Base-by-base conservation (phyloP, 2,113 vertebrate species). In the Heteronetta atricapilla region DNA sequence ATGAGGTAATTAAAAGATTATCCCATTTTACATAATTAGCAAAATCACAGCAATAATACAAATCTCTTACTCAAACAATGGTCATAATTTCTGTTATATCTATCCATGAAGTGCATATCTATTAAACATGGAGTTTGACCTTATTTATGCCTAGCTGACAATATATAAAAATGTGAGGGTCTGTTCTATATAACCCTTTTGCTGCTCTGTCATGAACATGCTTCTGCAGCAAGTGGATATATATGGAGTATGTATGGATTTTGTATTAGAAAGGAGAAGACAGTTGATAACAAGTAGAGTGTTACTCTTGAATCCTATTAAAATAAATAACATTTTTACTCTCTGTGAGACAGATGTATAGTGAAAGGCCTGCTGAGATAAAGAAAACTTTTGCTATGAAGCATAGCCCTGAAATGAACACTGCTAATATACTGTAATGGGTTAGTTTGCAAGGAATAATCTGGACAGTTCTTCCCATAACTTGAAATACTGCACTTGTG, bases 181-280 rank as follows among this genome's bases (percentile, higher is more conserved):
- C n/a, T 74, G 40, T 56, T 62, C 50, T 44, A 56, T 5, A 21
- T 1, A 74, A 33, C 28, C 26, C 4, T 18, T 60, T 67, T 67
- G 36, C 75, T 69, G 31, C 22, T 66, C 63, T 1, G 2, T 10
- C 42, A 60, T 0, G 0, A 56, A 15, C 3, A 1, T 28, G n/a
- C 38, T 68, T 63, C 12, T 9, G 66, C 12, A 90, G 67, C 53
- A 86, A 76, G 11, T 11, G 23, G 15, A 69, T 64, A 26, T 8
- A 38, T 60, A 20, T 1, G 33, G 67, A 80, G 53, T 42, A 52
- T 13, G 11, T 38, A 38, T 38, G 38, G 11, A 68, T 40, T 76
- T 92, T 50, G 56, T 63, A 82, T 2, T 66, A 23, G 59, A 86
- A 83, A 76, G 13, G 12, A 67, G 60, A 93, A 82, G 21, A 18